A percentile compares a stretch with the other conserved stretches of the same genome.
These are phyloP conservation scores for Palaemon carinicauda DNA, from an alignment of 1,140 invertebrate species.

Conservation along the genomic window DNA sequence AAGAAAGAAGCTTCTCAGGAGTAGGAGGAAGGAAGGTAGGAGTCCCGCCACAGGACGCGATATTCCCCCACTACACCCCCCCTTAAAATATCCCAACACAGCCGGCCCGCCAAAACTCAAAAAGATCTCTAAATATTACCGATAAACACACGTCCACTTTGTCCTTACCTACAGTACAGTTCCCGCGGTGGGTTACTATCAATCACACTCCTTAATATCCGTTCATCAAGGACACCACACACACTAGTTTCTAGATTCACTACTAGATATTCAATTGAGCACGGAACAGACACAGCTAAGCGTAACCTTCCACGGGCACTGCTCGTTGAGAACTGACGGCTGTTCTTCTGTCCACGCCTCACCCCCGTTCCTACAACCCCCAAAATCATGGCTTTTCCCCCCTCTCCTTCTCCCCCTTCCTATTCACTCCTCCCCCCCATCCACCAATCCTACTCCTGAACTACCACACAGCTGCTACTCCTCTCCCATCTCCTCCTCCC, in stretches of 20 bases:
- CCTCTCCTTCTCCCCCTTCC: no score
- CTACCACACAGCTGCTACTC: no score
- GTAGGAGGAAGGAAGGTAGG: neutral
- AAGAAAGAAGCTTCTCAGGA: no score
- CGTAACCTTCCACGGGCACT: constrained; percentile 26
- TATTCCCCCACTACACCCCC: neutral
- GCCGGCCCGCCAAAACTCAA: neutral
- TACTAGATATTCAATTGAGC: constrained; percentile 13
- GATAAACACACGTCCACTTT: neutral
- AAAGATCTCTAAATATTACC: neutral
- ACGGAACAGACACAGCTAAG: constrained; percentile 16
- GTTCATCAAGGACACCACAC: neutral
- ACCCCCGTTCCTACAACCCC: neutral
- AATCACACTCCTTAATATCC: neutral
- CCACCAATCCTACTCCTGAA: no score
- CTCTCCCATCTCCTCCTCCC: no score
- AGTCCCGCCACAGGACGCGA: neutral
- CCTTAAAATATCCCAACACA: neutral
- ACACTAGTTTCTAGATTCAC: constrained; percentile 4
- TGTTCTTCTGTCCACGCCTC: neutral
- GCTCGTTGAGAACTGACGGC: constrained; percentile 35
- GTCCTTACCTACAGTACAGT: neutral
- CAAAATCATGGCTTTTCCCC: no score
- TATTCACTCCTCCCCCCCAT: no score
- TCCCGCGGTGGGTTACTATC: neutral